Evolutionary conservation across 2,888 invertebrate genomes (phyloP).

Genomic region (Agapostemon virescens): DNA sequence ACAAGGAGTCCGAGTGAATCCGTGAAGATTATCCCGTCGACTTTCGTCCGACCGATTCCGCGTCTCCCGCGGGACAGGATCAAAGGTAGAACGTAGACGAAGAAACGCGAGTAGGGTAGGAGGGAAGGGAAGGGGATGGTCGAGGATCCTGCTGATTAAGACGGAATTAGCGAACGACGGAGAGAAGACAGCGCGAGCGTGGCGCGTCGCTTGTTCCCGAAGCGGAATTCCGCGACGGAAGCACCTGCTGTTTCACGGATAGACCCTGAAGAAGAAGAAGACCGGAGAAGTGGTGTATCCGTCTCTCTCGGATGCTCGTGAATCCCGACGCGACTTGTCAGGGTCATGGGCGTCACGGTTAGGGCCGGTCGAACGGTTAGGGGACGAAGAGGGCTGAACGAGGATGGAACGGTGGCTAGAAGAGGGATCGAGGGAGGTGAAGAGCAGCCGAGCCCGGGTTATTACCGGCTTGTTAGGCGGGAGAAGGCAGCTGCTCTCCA

Average conservation of each 20-base stretch:
- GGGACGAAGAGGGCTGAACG: conserved; percentile 11
- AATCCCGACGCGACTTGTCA: conserved; percentile 76
- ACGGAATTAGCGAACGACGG: conserved; percentile 57
- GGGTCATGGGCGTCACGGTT: conserved; percentile 71
- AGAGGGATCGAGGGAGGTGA: conserved; percentile 26
- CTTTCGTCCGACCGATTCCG: neutral
- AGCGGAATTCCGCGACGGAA: conserved; percentile 66
- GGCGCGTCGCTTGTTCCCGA: neutral
- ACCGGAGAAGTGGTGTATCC: neutral
- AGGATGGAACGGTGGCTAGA: conserved; percentile 38
- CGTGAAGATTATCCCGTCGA: conserved; percentile 4
- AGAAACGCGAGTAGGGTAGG: too few species aligned
- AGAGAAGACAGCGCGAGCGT: conserved; percentile 19
- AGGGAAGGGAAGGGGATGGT: neutral
- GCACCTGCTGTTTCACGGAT: conserved; percentile 74
- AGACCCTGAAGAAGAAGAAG: conserved; percentile 63
- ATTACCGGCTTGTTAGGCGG: conserved; percentile 78
- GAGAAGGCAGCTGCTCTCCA: conserved; percentile 77
- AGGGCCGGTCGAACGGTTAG: neutral
- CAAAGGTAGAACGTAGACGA: conserved; percentile 6
- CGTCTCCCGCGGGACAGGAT: conserved; percentile 17
- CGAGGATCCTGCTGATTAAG: conserved; percentile 59
- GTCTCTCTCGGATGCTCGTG: neutral
- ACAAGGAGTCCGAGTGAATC: neutral
- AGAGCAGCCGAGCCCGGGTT: conserved; percentile 69